Evolutionary conservation across 2,113 vertebrate species (phyloP).

Genomic region (Phaetusa simplex): DNA sequence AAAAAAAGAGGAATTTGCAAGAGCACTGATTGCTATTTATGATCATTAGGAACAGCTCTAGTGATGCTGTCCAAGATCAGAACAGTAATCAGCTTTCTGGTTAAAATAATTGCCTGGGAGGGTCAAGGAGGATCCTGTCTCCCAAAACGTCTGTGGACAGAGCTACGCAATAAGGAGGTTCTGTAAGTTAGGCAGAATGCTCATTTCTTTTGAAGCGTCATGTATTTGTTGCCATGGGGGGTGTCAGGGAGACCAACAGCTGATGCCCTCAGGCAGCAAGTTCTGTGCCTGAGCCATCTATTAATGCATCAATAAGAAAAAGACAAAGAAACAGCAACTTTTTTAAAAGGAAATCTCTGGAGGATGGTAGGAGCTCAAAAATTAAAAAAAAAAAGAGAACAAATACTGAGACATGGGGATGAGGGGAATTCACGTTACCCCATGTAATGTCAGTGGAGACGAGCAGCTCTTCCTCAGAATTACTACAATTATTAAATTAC

Average conservation of each 20-base stretch:
- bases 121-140: not conserved
- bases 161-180: not conserved
- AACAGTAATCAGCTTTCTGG: not conserved
- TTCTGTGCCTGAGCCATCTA: not conserved
- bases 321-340: not conserved
- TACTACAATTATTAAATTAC: not conserved
- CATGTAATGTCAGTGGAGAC: not conserved
- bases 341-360: not conserved
- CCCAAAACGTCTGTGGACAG: not conserved
- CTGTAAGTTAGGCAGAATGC: not conserved
- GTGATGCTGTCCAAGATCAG: not conserved
- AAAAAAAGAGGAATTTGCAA: not conserved
- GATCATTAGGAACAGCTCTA: not conserved
- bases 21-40: not conserved
- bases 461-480: not conserved
- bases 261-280: not conserved
- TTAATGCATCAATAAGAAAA: not conserved
- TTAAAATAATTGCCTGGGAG: constrained; percentile 1
- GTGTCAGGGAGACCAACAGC: not conserved
- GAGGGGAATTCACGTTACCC: not conserved
- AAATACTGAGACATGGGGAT: not conserved
- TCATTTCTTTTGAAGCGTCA: not conserved
- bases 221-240: not conserved
- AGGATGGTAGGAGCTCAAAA: not conserved
- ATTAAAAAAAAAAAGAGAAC: not conserved